Evolutionary conservation across 92 coral and sea anemone species (phyloP).

Genomic region (Porites cylindrica): DNA sequence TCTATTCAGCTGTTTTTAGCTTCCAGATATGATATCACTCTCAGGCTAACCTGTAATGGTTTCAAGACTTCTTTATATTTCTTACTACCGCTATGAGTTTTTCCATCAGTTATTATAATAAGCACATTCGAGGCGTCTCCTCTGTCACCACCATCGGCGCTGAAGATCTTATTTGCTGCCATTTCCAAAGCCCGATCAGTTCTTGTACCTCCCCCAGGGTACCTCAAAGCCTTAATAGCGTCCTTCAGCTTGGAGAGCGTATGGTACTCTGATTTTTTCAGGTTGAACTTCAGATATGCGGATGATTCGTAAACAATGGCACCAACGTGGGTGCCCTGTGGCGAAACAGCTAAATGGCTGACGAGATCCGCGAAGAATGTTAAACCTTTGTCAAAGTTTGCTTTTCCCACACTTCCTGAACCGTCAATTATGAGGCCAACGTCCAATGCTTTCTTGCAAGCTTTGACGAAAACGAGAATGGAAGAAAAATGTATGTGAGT

Average conservation of each 20-base stretch:
- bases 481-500: not conserved
- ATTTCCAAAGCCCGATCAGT: slow-evolving; percentile 52
- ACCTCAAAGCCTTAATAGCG: slow-evolving; percentile 30
- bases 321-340: slow-evolving; percentile 82
- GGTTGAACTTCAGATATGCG: slow-evolving; percentile 59
- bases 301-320: slow-evolving; percentile 62
- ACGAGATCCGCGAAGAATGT: slow-evolving; percentile 66
- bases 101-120: slow-evolving; percentile 43
- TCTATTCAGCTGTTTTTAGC: too few species aligned
- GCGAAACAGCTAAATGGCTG: slow-evolving; percentile 73
- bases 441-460: slow-evolving; percentile 80
- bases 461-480: slow-evolving; percentile 26
- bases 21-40: not conserved
- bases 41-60: slow-evolving; percentile 45
- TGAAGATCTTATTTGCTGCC: slow-evolving; percentile 51
- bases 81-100: slow-evolving; percentile 14
- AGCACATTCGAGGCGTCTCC: slow-evolving; percentile 34
- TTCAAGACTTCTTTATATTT: slow-evolving; percentile 30
- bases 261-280: slow-evolving; percentile 71
- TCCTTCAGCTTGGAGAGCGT: slow-evolving; percentile 38
- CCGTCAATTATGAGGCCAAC: slow-evolving; percentile 76
- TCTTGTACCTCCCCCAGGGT: slow-evolving; percentile 37
- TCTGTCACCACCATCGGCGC: slow-evolving; percentile 50
- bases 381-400: slow-evolving; percentile 63
- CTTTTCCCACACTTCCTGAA: slow-evolving; percentile 68